These are phyloP conservation scores for Propithecus coquereli DNA, from an alignment of 2,113 vertebrate genomes.

Conservation along the genomic window DNA sequence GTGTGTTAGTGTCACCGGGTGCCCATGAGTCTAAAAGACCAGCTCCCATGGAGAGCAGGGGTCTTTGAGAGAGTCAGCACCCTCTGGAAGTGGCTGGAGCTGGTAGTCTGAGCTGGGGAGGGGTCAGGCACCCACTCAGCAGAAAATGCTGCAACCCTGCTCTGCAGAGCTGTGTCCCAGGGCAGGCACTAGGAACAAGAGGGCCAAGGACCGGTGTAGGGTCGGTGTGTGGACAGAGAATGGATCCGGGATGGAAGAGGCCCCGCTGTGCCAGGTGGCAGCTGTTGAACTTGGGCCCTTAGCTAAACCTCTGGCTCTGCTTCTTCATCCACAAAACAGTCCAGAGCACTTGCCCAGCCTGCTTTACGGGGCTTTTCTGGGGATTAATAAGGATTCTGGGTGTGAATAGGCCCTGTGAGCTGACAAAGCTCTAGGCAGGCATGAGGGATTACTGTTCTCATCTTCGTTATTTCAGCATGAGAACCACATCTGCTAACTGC, in stretches of 20 bases:
- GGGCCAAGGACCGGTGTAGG: not conserved
- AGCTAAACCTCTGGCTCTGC: not conserved
- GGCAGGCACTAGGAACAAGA: not conserved
- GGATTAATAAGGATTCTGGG: not conserved
- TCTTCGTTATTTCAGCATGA: not conserved
- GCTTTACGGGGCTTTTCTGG: not conserved
- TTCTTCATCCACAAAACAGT: not conserved
- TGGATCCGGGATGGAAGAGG: not conserved
- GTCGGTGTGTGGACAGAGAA: not conserved
- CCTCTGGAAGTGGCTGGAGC: not conserved
- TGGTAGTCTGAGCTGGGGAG: not conserved
- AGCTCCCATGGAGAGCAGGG: not conserved
- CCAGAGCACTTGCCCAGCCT: not conserved
- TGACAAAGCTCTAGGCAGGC: not conserved
- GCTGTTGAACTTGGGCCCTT: not conserved
- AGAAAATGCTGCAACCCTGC: not conserved
- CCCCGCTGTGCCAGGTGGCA: not conserved
- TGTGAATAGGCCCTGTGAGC: not conserved
- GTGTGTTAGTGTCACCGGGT: rapidly evolving
- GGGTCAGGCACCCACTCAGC: too few species aligned
- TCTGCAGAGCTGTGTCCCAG: not conserved
- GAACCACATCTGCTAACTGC: conserved; percentile 34
- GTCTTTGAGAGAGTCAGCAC: not conserved
- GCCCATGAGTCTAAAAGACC: not conserved
- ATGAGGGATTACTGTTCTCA: not conserved